These are phyloP conservation scores for Pedetes capensis DNA, from an alignment of 2,113 vertebrate genomes.

Conservation along the genomic window DNA sequence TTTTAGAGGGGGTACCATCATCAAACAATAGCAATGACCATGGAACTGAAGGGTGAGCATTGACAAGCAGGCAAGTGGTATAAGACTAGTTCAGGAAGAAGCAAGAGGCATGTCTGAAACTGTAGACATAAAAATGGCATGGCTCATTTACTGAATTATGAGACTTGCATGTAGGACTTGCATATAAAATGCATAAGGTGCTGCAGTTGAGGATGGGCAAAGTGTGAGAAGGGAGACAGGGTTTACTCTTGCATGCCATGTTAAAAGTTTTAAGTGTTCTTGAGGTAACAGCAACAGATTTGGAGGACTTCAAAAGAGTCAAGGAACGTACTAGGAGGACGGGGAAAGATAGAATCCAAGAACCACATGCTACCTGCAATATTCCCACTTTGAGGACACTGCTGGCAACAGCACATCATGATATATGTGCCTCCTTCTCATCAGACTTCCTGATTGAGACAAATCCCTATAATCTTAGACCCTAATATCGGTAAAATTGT, in stretches of 20 bases:
- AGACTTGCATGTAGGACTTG: not conserved
- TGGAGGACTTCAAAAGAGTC: not conserved
- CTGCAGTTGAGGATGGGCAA: no score
- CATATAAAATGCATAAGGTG: accelerated
- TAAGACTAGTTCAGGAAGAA: not conserved
- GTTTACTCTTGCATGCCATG: not conserved
- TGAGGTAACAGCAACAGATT: not conserved
- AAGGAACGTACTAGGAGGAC: not conserved
- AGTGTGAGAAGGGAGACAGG: not conserved
- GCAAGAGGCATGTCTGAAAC: not conserved
- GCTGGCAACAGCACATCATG: not conserved
- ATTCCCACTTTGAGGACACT: not conserved
- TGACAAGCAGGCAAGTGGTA: not conserved
- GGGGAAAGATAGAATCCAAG: not conserved
- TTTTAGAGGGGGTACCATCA: not conserved
- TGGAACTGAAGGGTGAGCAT: not conserved
- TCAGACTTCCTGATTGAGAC: not conserved
- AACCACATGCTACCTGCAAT: not conserved
- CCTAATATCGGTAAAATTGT: not conserved
- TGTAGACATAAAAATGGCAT: not conserved
- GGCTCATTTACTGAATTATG: not conserved
- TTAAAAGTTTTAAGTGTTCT: not conserved
- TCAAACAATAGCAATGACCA: not conserved
- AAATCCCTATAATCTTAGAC: not conserved
- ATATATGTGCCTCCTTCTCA: not conserved